These are phyloP conservation scores for Thalassaphorura encarpata DNA, from an alignment of 1,140 invertebrate genomes.

Conservation along the genomic window DNA sequence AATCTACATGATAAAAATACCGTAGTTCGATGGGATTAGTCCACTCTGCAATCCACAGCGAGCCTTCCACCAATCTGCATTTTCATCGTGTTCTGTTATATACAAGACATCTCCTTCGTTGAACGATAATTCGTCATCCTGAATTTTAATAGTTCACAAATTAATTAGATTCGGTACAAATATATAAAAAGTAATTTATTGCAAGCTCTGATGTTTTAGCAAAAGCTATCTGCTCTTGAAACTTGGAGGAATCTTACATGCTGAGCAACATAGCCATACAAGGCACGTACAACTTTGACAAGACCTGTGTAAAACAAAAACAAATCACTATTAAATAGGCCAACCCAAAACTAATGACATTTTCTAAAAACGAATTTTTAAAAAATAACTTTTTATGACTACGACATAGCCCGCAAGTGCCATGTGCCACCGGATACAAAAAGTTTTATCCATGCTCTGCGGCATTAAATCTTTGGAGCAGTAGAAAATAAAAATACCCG, in stretches of 20 bases:
- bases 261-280: slow-evolving; percentile 50
- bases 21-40: slow-evolving; percentile 57
- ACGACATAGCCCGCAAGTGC: too few species aligned
- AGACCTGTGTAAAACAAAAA: slow-evolving; percentile 40
- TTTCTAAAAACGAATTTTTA: not conserved
- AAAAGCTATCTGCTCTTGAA: not conserved
- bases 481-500: too few species aligned
- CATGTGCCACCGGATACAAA: too few species aligned
- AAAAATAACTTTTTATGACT: too few species aligned
- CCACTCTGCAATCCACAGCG: slow-evolving; percentile 49
- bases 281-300: slow-evolving; percentile 50
- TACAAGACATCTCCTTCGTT: slow-evolving; percentile 59
- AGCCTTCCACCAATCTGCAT: slow-evolving; percentile 51
- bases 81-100: slow-evolving; percentile 46
- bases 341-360: not conserved
- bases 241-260: slow-evolving; percentile 43
- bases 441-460: too few species aligned
- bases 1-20: too few species aligned
- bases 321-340: not conserved
- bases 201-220: not conserved
- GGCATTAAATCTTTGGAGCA: too few species aligned
- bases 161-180: not conserved
- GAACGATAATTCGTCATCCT: slow-evolving; percentile 49
- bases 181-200: not conserved
- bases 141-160: slow-evolving; percentile 3